Base-by-base conservation (phyloP, 2,888 invertebrate species). In the Leptura quadrifasciata region DNA sequence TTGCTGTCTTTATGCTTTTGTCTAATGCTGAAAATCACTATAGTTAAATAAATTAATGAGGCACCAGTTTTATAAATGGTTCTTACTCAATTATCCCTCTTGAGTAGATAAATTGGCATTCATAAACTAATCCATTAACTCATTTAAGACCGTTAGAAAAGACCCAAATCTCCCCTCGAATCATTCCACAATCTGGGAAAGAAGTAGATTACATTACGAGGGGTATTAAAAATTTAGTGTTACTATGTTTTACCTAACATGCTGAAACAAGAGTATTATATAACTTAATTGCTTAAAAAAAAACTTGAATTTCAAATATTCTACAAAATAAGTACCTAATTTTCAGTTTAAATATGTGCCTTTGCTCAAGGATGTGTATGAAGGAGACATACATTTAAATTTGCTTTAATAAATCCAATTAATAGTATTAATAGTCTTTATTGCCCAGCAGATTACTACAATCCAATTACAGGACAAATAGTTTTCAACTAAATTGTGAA, bases 141-240 rank as follows among this genome's bases (percentile, higher is more conserved):
- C 31, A 63, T 63, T 31, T 39, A 20, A 20, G n/a, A 63, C 63
- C 63, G 63, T 55, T 67, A 24, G 12, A 21, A 54, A 17, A 54
- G 17, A 18, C 65, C 39, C 39, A 65, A 20, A 67, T 57, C 71
- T 52, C 64, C 64, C 64, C 64, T 35, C 9, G 54, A 58, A 55
- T 52, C 31, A 57, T 10, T 47, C 24, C 35, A 24, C 54, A 67
- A 67, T 67, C 72, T 57, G 72, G 55, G 55, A 73, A 73, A 76
- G 58, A 54, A 68, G 27, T 24, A 24, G 54, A 12, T 31, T 24
- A 57, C 55, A 69, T n/a, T 60, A 60, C 63, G 63, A 63, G 63
- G 63, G 63, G n/a, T n/a, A 6, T 5, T 47, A n/a, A 3, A 47
- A 47, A 47, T 47, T n/a, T 39, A 10, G 9, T 39, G 10, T 39